Percentiles rank a stretch among this genome's conserved stretches.
These are phyloP conservation scores for Lepidocolaptes lacrymiger DNA, from an alignment of 2,797 vertebrate species.

Conservation along the genomic window DNA sequence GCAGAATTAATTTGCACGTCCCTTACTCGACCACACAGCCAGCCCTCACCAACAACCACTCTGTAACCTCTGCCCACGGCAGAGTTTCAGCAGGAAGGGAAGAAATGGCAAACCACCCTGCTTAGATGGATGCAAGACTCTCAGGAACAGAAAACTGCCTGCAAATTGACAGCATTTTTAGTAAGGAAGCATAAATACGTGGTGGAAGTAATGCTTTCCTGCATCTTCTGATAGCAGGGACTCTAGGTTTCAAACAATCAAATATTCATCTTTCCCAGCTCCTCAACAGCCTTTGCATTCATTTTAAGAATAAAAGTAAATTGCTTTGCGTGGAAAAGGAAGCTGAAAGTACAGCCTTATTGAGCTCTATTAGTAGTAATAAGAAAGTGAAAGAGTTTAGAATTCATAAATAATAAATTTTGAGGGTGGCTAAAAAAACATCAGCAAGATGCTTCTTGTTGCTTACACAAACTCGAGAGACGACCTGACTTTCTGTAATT, in stretches of 20 bases:
- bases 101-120: neutral
- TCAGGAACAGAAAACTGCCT: neutral
- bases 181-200: neutral
- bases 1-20: too few species aligned
- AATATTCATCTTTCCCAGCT: neutral
- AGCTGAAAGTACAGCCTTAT: neutral
- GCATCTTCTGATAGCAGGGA: neutral
- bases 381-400: neutral
- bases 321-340: neutral
- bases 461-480: neutral
- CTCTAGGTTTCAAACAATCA: neutral
- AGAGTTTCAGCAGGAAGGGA: neutral
- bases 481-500: neutral
- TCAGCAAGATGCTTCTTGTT: neutral
- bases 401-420: neutral
- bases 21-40: too few species aligned
- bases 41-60: too few species aligned
- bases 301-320: neutral
- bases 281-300: neutral
- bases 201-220: neutral
- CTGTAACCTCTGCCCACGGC: too few species aligned
- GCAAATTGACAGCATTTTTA: neutral
- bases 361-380: neutral
- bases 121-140: neutral
- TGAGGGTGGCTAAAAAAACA: neutral